Conservation (phyloP, 1,140 invertebrate genomes). For the Drosophila punjabiensis region DNA sequence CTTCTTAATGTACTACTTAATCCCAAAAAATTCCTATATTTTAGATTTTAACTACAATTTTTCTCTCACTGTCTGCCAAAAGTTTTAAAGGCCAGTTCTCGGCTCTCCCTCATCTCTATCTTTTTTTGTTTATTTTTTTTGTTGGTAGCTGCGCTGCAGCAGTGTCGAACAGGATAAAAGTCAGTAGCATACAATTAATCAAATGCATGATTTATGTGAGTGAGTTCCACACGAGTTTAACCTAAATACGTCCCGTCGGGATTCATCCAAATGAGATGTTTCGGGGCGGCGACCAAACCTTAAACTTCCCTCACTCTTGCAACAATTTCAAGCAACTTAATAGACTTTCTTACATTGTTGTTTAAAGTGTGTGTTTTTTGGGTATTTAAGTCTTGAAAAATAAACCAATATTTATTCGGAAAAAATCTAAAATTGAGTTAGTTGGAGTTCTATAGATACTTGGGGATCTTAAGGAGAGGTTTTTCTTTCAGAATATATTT, state of each 20-base stretch:
- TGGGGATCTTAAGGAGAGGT: not conserved
- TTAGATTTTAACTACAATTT: not conserved
- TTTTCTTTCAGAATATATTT: not conserved
- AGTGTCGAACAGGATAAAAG: slow-evolving; percentile 74
- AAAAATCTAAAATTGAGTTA: not conserved
- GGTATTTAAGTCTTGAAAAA: not conserved
- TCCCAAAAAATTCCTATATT: not conserved
- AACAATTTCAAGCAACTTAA: not conserved
- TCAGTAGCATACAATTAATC: slow-evolving; percentile 73
- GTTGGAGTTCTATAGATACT: not conserved
- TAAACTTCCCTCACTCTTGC: not conserved
- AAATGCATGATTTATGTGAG: slow-evolving; percentile 77
- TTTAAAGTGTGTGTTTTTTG: not conserved
- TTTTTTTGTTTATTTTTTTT: slow-evolving; percentile 10
- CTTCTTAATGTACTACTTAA: not conserved
- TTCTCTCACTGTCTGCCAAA: slow-evolving; percentile 46
- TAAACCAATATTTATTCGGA: not conserved
- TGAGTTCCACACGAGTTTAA: slow-evolving; percentile 57
- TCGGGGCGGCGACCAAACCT: slow-evolving; percentile 10
- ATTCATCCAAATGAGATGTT: slow-evolving; percentile 57
- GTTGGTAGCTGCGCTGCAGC: slow-evolving; percentile 39
- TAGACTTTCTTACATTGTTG: slow-evolving; percentile 2
- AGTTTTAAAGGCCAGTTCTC: slow-evolving; percentile 61
- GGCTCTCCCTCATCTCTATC: slow-evolving; percentile 8
- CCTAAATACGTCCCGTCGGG: slow-evolving; percentile 63